Conservation (phyloP, 2,797 vertebrate species). For the Triplophysa yarkandensis region DNA sequence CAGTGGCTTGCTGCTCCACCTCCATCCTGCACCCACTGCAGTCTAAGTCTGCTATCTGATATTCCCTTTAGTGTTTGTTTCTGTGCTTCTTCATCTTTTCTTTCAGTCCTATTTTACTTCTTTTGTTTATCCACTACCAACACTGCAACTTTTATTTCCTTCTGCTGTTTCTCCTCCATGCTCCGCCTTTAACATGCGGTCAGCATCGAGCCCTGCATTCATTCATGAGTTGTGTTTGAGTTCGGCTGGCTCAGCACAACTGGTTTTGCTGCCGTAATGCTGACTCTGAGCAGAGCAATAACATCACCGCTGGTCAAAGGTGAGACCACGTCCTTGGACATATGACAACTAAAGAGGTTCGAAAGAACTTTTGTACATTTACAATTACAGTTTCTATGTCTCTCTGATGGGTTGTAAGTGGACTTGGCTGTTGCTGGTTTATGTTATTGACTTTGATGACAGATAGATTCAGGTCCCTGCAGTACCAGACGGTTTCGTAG, state of each 20-base stretch:
- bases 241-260: conserved; percentile 43
- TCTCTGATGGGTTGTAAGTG: conserved; percentile 17
- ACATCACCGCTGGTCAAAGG: conserved; percentile 35
- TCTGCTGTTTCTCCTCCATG: not conserved
- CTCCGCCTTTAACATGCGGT: not conserved
- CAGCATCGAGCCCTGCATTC: conserved; percentile 19
- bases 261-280: conserved; percentile 51
- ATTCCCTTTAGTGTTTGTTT: conserved; percentile 3
- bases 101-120: not conserved
- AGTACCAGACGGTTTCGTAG: conserved; percentile 29
- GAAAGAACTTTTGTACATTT: not conserved
- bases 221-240: conserved; percentile 47
- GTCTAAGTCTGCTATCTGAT: conserved; percentile 36
- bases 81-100: not conserved
- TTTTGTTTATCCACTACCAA: not conserved
- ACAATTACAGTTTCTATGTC: not conserved
- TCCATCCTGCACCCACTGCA: conserved; percentile 38
- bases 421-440: conserved; percentile 33
- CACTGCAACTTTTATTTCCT: not conserved
- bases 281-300: conserved; percentile 38
- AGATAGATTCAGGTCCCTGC: conserved; percentile 35
- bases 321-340: conserved; percentile 44
- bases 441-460: conserved; percentile 37
- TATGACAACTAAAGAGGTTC: conserved; percentile 20
- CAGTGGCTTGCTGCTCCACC: not conserved